A percentile compares a stretch with the other conserved stretches of the same genome.
These are phyloP conservation scores for Hippocampus kuda DNA, from an alignment of 2,797 vertebrate species.

Conservation along the genomic window DNA sequence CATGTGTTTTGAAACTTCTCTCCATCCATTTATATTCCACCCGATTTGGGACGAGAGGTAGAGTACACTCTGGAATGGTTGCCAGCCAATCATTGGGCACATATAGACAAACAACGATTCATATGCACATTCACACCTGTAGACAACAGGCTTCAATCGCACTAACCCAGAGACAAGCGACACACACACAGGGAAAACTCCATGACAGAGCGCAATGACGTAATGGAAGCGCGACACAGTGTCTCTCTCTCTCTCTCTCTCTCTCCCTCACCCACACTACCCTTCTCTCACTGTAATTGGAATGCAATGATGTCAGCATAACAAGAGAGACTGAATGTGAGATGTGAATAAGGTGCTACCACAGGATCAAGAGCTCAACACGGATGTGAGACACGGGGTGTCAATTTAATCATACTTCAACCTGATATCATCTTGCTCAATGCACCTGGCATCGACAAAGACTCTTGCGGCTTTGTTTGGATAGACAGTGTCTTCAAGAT, in stretches of 20 bases:
- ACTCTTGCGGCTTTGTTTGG: constrained; percentile 49
- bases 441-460: constrained; percentile 64
- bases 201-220: not conserved
- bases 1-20: not conserved
- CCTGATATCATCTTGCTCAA: constrained; percentile 64
- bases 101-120: not conserved
- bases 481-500: constrained; percentile 20
- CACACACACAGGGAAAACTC: not conserved
- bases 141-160: too few species aligned
- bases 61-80: not conserved
- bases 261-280: constrained; percentile 1
- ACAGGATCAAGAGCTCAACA: constrained; percentile 59
- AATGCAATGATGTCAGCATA: constrained; percentile 62
- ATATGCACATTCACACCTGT: not conserved
- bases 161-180: not conserved
- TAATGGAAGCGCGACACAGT: not conserved
- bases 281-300: constrained; percentile 65
- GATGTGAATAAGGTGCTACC: constrained; percentile 63
- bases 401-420: constrained; percentile 71
- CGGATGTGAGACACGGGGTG: constrained; percentile 67
- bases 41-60: not conserved
- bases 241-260: too few species aligned
- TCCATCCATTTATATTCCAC: not conserved
- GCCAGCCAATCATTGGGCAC: not conserved
- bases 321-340: constrained; percentile 62